A percentile compares a stretch with the other conserved stretches of the same genome.
Evolutionary conservation across 2,888 invertebrate species (phyloP).

Genomic region (Steinernema scapterisci): DNA sequence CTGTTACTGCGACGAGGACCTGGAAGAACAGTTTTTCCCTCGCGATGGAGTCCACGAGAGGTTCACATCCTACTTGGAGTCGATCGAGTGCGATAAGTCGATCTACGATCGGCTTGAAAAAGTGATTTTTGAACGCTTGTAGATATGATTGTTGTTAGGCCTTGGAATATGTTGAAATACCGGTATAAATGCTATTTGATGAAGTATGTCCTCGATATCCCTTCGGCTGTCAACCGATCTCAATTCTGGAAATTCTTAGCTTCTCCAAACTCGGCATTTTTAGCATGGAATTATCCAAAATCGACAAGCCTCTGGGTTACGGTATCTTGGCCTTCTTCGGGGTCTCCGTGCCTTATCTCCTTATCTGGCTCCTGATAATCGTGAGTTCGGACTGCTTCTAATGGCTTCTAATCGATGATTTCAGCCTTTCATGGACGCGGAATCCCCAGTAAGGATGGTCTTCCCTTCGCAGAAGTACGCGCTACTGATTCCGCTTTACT

Average conservation of each 20-base stretch:
- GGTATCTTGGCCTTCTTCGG: constrained; percentile 10
- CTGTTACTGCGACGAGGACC: background rate
- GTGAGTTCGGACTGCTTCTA: background rate
- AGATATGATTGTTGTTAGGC: background rate
- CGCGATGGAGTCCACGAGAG: background rate
- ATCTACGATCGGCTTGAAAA: background rate
- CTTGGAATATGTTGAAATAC: no score
- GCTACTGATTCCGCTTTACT: background rate
- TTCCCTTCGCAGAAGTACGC: constrained; percentile 20
- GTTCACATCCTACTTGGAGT: background rate
- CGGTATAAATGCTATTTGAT: no score
- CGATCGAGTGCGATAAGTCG: constrained; percentile 1
- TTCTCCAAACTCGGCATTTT: no score
- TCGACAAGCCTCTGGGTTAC: constrained; percentile 9
- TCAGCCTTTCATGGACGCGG: constrained; percentile 12
- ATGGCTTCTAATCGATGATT: background rate
- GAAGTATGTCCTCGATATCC: no score
- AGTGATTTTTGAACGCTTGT: background rate
- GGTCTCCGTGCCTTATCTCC: background rate
- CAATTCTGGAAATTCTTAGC: background rate
- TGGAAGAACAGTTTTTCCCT: background rate
- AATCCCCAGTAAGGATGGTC: background rate
- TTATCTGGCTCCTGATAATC: background rate
- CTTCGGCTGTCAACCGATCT: no score
- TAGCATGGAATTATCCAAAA: background rate